Conservation (phyloP, 2,113 vertebrate genomes). For the Semicossyphus pulcher region DNA sequence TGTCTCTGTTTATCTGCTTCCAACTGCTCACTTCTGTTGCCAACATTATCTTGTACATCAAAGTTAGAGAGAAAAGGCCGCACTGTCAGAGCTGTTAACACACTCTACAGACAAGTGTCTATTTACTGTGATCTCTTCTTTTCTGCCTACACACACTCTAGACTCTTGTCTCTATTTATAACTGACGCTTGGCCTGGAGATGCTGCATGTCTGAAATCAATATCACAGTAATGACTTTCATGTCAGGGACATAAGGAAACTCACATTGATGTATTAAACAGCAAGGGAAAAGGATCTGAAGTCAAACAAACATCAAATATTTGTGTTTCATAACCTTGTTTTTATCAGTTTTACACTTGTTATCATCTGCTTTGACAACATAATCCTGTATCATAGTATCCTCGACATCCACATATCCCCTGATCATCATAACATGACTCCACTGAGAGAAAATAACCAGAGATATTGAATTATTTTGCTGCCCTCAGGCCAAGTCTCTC, state of each 20-base stretch:
- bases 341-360: not conserved
- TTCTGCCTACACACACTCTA: conserved; percentile 4
- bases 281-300: too few relatives aligned
- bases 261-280: too few relatives aligned
- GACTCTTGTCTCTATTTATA: not conserved
- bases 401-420: not conserved
- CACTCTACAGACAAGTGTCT: conserved; percentile 13
- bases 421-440: not conserved
- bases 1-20: conserved; percentile 12
- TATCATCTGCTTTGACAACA: conserved; percentile 11
- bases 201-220: conserved; percentile 6
- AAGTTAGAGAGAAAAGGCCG: not conserved
- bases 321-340: not conserved
- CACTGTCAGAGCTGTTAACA: not conserved
- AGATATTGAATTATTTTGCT: not conserved
- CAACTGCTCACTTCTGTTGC: not conserved
- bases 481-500: not conserved
- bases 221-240: not conserved
- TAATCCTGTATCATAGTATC: not conserved
- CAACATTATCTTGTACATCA: conserved; percentile 11
- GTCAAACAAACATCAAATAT: not conserved
- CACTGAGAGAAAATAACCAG: not conserved
- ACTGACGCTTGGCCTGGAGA: not conserved
- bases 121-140: not conserved
- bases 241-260: not conserved